A percentile compares a stretch with the other conserved stretches of the same genome.
These are phyloP conservation scores for Spilarctia lutea DNA, from an alignment of 2,888 invertebrate species.

Conservation along the genomic window DNA sequence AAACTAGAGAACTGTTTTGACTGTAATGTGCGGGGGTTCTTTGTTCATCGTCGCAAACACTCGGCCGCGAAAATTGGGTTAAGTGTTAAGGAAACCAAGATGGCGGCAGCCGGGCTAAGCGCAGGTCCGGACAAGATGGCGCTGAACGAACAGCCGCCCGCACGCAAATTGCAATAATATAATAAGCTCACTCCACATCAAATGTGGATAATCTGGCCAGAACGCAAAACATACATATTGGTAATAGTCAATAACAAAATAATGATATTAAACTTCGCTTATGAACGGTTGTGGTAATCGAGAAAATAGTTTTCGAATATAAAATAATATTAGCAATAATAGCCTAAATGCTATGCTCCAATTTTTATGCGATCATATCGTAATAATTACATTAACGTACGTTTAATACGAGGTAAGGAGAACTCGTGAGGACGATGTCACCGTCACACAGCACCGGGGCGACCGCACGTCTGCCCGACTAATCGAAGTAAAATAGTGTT, in stretches of 20 bases:
- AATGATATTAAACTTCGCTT: constrained; percentile 86
- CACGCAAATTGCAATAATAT: constrained; percentile 75
- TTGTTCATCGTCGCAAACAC: constrained; percentile 69
- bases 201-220: constrained; percentile 68
- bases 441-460: constrained; percentile 40
- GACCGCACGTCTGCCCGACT: constrained; percentile 60
- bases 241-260: constrained; percentile 83
- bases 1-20: constrained; percentile 65
- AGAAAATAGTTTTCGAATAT: constrained; percentile 84
- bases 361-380: constrained; percentile 82
- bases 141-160: constrained; percentile 59
- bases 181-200: constrained; percentile 70
- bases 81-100: constrained; percentile 80
- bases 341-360: constrained; percentile 83
- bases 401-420: constrained; percentile 56
- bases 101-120: constrained; percentile 69
- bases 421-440: constrained; percentile 29
- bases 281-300: constrained; percentile 86
- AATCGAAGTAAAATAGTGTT: constrained; percentile 83
- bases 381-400: constrained; percentile 65
- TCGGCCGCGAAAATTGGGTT: constrained; percentile 73
- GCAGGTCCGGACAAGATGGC: constrained; percentile 77
- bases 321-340: constrained; percentile 85
- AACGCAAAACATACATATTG: constrained; percentile 77
- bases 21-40: constrained; percentile 71